Conservation (phyloP, 2,113 vertebrate genomes). For the Collichthys lucidus region DNA sequence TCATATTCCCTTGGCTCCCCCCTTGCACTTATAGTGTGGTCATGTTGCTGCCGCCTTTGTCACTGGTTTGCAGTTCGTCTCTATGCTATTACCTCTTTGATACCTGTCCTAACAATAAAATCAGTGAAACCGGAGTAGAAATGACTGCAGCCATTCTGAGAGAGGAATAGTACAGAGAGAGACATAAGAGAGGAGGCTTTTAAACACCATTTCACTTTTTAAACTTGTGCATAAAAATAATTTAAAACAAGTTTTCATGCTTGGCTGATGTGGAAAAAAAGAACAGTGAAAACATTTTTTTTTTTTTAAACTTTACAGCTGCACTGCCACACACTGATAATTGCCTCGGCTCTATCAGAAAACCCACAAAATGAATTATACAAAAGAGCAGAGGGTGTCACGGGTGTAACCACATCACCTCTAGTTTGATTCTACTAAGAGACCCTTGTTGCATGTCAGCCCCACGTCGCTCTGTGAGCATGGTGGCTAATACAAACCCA, state of each 20-base stretch:
- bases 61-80: background rate
- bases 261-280: background rate
- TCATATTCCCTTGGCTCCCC: conserved; percentile 8
- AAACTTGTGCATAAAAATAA: background rate
- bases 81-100: background rate
- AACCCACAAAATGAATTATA: background rate
- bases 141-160: background rate
- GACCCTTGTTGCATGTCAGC: background rate
- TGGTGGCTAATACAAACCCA: background rate
- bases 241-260: background rate
- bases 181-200: background rate
- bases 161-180: background rate
- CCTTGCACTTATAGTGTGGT: background rate
- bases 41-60: conserved; percentile 11
- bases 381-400: background rate
- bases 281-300: background rate
- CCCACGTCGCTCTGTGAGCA: background rate
- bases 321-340: background rate
- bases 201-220: background rate
- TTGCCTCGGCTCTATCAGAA: background rate
- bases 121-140: too few species aligned
- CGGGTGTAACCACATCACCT: background rate
- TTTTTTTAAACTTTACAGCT: background rate
- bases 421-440: background rate
- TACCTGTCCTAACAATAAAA: background rate